These are phyloP conservation scores for Oncorhynchus gorbuscha DNA, from an alignment of 2,113 vertebrate genomes.

Conservation along the genomic window DNA sequence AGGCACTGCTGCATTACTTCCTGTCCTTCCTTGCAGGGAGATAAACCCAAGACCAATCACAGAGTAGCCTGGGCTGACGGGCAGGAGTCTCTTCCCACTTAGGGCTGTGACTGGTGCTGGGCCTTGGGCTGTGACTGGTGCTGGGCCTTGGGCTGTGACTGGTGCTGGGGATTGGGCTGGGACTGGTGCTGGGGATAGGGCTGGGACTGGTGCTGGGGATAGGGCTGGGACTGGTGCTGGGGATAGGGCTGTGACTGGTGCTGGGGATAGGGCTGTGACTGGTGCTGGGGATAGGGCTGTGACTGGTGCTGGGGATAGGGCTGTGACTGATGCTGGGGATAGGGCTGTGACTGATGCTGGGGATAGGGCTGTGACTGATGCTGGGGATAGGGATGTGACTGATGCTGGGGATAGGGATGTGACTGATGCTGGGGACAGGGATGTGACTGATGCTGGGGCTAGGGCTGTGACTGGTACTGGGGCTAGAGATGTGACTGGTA, in stretches of 20 bases:
- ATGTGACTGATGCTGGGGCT: slow-evolving; percentile 17
- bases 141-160: neutral
- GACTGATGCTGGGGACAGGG: neutral
- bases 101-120: neutral
- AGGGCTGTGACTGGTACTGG: neutral
- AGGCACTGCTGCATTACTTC: neutral
- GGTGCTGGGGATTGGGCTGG: too few species aligned
- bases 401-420: neutral
- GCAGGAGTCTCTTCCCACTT: slow-evolving; percentile 28
- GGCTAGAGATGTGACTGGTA: neutral
- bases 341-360: neutral
- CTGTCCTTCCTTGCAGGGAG: slow-evolving; percentile 31
- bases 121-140: neutral
- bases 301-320: neutral
- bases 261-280: too few species aligned
- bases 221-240: too few species aligned
- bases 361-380: neutral
- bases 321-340: too few species aligned
- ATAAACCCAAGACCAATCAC: slow-evolving; percentile 3
- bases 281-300: too few species aligned
- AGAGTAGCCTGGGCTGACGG: slow-evolving; percentile 21
- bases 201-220: neutral
- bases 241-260: too few species aligned
- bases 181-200: too few species aligned
- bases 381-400: neutral